Evolutionary conservation across 2,113 vertebrate genomes (phyloP), one percentile per base, ranked within the genome.

Genomic region (Chrysemys picta): DNA sequence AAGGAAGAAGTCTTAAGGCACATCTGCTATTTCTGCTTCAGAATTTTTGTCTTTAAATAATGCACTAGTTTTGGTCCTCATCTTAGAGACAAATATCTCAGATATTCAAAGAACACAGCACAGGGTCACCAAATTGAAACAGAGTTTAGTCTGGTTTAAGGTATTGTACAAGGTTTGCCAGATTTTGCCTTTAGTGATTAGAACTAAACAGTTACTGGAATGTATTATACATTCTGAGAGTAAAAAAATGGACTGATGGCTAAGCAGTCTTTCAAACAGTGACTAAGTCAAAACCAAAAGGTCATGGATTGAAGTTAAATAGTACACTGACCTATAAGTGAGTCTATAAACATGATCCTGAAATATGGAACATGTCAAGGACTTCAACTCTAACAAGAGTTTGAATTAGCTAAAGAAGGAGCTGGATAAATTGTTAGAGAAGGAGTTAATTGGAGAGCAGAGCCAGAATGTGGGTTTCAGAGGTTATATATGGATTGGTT

Each of bases 401-500:
- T 95, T 86, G 90, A 88, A 93, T 94, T 93, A 89, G 90, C 53
- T 54, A 81, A 90, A 81, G 22, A 87, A 52, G 56, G 72, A 94
- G 1, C 7, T 90, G 38, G 72, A 56, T 94, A 88, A 56, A 91
- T 84, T 92, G 38, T 75, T 88, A 25, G 81, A 83, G 81, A 82
- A 95, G 31, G 8, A 93, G 80, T 91, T 94, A 96, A 95, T 53
- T 95, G 80, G 22, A 93, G 80, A 24, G 82, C 49, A 94, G 54
- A 81, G 47, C 69, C 80, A 92, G 76, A 78, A n/a, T 80, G 47
- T 42, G 78, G 3, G 78, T 65, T 95, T 93, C 69, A 91, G 80
- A 89, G 10, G 22, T 89, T 83, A 94, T 94, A 42, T 87, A 88
- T 93, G 25, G 92, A 93, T 96, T 94, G 5, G n/a, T 91, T 95